Evolutionary conservation across 2,113 vertebrate species (phyloP), one percentile per base, ranked within the genome.

Genomic region (Petroica traversi): DNA sequence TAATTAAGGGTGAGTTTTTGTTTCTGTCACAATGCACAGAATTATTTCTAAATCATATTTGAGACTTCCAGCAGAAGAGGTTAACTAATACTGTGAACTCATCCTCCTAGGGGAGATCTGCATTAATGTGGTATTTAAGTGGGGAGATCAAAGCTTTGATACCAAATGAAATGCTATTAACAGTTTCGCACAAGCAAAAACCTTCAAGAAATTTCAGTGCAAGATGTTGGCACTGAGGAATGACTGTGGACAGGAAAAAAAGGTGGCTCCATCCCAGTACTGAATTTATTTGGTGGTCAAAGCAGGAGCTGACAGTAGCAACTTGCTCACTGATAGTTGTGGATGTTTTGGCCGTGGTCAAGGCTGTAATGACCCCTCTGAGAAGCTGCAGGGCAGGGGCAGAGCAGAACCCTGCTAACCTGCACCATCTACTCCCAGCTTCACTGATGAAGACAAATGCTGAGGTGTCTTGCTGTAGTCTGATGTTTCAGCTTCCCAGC

Each of bases 91-190:
- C 63, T n/a, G 75, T 66, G 82, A 88, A 92, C 82, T 80, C 67
- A 55, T 19, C 36, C 79, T 83, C 89, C 75, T 93, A 90, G 59
- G 81, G 88, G 92, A 96, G 40, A n/a, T 93, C 72, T 88, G 78
- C 86, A 76, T 94, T 90, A 88, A 94, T 88, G 85, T 66, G 31
- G 51, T 55, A 5, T 79, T 96, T 87, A 85, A 93, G 71, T 51
- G 58, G 25, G 46, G 81, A 95, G 88, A 96, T 94, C 89, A 92
- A 91, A 96, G 89, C 84, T 64, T 62, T 36, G 89, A 88, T 92
- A 94, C 38, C 82, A 80, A 88, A 90, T 5, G 31, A 91, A 94
- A 80, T 79, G 54, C 66, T 66, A 61, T 82, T 88, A 89, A 85
- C 71, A 80, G 12, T 85, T 91, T 77, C 10, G 0, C 38, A 71